Conservation (phyloP, 2,113 vertebrate species). For the Pomatostomus ruficeps region DNA sequence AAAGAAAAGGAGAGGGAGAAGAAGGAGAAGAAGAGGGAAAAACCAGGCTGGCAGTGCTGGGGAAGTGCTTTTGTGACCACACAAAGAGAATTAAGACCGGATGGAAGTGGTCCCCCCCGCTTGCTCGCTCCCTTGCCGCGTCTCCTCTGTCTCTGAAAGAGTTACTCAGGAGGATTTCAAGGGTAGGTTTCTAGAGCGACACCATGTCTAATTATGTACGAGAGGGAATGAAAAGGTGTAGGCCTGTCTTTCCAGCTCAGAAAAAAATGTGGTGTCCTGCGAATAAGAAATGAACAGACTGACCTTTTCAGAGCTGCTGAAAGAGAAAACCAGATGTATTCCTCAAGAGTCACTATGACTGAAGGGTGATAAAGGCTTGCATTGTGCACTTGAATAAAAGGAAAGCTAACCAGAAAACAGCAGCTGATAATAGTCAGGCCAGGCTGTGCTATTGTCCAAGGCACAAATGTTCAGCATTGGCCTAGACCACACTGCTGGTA, state of each 20-base stretch:
- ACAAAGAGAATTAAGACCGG: constrained; percentile 49
- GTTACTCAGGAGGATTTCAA: constrained; percentile 64
- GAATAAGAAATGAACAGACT: constrained; percentile 83
- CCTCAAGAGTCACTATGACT: constrained; percentile 84
- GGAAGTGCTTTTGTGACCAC: constrained; percentile 52
- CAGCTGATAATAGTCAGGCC: constrained; percentile 82
- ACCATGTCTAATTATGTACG: constrained; percentile 76
- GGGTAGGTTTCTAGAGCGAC: constrained; percentile 72
- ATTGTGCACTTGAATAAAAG: constrained; percentile 81
- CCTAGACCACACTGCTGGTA: constrained; percentile 80
- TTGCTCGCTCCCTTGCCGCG: not conserved
- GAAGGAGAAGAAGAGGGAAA: constrained; percentile 15
- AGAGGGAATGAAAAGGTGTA: constrained; percentile 77
- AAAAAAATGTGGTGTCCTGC: constrained; percentile 72
- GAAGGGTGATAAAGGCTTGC: constrained; percentile 79
- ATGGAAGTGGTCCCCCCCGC: constrained; percentile 31
- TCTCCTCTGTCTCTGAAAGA: constrained; percentile 54
- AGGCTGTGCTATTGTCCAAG: constrained; percentile 80
- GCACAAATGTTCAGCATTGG: constrained; percentile 80
- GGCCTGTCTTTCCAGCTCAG: constrained; percentile 78
- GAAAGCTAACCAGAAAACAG: constrained; percentile 83
- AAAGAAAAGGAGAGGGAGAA: not conserved
- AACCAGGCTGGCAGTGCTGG: not conserved
- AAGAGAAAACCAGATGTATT: constrained; percentile 86
- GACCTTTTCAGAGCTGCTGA: constrained; percentile 82